These are phyloP conservation scores for Axis porcinus DNA, from an alignment of 2,113 vertebrate species.

Conservation along the genomic window DNA sequence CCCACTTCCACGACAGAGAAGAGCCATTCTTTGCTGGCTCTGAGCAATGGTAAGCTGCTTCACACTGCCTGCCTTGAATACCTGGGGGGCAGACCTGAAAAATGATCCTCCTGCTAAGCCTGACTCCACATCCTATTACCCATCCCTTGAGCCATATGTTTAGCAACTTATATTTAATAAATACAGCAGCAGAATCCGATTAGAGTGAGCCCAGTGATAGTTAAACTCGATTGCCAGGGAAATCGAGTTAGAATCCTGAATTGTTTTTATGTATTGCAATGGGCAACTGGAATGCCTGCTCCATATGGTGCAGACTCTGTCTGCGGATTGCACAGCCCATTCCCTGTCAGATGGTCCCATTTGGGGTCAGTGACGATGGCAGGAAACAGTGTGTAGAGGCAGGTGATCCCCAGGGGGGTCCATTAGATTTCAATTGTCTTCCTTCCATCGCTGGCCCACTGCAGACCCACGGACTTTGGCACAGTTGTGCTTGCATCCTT, in stretches of 20 bases:
- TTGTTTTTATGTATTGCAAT: constrained; percentile 54
- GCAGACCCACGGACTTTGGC: background rate
- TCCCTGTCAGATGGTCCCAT: constrained; percentile 61
- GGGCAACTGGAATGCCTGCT: constrained; percentile 44
- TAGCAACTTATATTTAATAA: constrained; percentile 72
- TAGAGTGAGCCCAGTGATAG: constrained; percentile 51
- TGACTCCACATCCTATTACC: background rate
- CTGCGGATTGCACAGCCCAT: background rate
- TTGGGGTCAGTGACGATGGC: constrained; percentile 61
- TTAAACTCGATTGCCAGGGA: constrained; percentile 66
- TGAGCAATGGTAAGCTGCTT: background rate
- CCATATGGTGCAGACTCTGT: constrained; percentile 53
- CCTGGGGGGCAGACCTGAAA: constrained; percentile 6
- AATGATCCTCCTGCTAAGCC: background rate
- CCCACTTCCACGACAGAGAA: background rate
- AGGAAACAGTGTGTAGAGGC: constrained; percentile 36
- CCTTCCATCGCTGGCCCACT: background rate
- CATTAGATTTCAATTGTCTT: constrained; percentile 29
- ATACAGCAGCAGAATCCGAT: constrained; percentile 56
- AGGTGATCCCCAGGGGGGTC: constrained; percentile 54
- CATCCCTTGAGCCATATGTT: constrained; percentile 65
- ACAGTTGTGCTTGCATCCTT: background rate
- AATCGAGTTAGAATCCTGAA: constrained; percentile 62
- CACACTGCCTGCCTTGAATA: background rate
- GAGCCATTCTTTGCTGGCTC: background rate